Percentiles rank a stretch among this genome's conserved stretches.
Conservation (phyloP, 2,797 vertebrate species). For the Eutrigla gurnardus region DNA sequence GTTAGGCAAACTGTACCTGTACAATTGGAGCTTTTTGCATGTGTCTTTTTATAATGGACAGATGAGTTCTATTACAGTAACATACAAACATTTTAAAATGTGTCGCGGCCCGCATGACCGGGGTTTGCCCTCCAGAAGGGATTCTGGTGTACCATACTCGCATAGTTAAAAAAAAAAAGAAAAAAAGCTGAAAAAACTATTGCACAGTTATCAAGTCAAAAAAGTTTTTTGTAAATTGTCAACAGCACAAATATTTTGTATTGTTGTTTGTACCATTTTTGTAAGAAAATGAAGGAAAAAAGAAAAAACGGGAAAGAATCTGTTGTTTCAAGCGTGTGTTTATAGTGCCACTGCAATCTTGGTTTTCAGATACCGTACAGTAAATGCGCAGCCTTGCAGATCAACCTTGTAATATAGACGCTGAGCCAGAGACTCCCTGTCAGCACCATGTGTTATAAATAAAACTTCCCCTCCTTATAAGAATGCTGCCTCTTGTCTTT, state of each 20-base stretch:
- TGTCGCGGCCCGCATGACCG: conserved; percentile 90
- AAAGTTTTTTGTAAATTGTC: conserved; percentile 93
- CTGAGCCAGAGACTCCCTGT: conserved; percentile 83
- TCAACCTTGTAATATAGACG: conserved; percentile 89
- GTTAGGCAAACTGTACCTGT: conserved; percentile 79
- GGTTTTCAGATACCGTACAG: conserved; percentile 86
- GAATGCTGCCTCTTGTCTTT: conserved; percentile 61
- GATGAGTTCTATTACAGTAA: conserved; percentile 83
- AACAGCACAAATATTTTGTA: conserved; percentile 99
- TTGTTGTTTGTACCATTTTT: conserved; percentile 99
- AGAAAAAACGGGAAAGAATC: conserved; percentile 76
- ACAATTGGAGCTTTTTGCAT: conserved; percentile 90
- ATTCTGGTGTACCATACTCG: conserved; percentile 83
- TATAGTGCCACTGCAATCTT: conserved; percentile 90
- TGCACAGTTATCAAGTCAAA: conserved; percentile 84
- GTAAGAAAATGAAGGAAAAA: conserved; percentile 88
- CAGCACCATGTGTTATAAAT: conserved; percentile 92
- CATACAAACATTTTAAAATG: conserved; percentile 79
- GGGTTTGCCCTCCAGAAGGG: conserved; percentile 85
- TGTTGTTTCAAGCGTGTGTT: conserved; percentile 92
- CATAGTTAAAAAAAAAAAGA: conserved; percentile 66
- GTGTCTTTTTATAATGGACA: conserved; percentile 90
- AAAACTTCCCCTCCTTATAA: conserved; percentile 91
- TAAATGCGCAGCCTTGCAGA: conserved; percentile 89
- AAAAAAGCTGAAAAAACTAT: conserved; percentile 75